Evolutionary conservation across 2,888 invertebrate species (phyloP).

Genomic region (Drosophila hamatofila): DNA sequence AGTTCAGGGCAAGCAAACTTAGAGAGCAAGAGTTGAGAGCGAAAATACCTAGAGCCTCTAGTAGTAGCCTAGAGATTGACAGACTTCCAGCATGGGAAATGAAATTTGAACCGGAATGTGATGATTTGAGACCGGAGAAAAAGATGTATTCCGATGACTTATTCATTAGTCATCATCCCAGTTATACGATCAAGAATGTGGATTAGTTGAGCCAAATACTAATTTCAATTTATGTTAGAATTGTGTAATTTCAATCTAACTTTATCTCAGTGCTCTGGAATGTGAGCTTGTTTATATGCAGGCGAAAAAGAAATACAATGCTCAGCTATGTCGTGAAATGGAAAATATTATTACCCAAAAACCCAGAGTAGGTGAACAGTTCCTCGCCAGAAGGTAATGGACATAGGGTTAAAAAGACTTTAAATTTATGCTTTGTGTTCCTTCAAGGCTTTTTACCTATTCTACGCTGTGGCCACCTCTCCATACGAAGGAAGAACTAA

Average conservation of each 20-base stretch:
- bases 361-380: conserved; percentile 24
- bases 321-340: conserved; percentile 44
- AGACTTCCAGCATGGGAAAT: accelerated
- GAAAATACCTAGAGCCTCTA: too few species aligned
- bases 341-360: conserved; percentile 13
- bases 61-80: background rate
- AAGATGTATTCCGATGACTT: conserved; percentile 15
- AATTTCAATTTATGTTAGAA: background rate
- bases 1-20: too few species aligned
- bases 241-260: background rate
- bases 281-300: conserved; percentile 34
- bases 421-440: background rate
- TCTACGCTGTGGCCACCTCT: conserved; percentile 52
- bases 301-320: conserved; percentile 31
- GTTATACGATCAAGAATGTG: conserved; percentile 45
- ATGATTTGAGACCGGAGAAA: background rate
- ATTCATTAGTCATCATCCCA: conserved; percentile 55
- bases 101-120: background rate
- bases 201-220: conserved; percentile 34
- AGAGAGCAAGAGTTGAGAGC: background rate
- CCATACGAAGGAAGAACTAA: conserved; percentile 51
- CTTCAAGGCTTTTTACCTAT: conserved; percentile 43
- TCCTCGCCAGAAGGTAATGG: conserved; percentile 35
- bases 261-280: conserved; percentile 32
- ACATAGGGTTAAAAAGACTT: background rate